Evolutionary conservation across 2,888 invertebrate genomes (phyloP).

Genomic region (Nemotelus pantherinus): DNA sequence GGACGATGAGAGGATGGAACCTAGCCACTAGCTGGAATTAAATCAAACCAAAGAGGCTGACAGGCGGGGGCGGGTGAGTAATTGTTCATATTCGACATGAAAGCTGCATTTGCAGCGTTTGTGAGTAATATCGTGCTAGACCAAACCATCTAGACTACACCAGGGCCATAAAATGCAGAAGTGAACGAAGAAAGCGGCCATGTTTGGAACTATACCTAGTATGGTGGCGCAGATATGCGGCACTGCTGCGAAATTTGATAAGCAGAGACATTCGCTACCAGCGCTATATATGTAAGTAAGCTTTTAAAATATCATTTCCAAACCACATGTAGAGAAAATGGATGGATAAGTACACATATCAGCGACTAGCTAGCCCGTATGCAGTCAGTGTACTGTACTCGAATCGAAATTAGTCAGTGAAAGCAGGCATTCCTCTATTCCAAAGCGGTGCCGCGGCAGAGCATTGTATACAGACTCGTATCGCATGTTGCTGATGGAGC

Average conservation of each 20-base stretch:
- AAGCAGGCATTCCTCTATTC: conserved; percentile 7
- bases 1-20: too few relatives aligned
- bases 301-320: conserved; percentile 18
- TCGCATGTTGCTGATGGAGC: not conserved
- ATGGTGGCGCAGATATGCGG: conserved; percentile 4
- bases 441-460: not conserved
- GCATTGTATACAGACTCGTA: not conserved
- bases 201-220: conserved; percentile 12
- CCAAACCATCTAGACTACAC: too few relatives aligned
- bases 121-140: too few relatives aligned
- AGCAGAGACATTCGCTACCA: conserved; percentile 15
- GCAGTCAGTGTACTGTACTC: not conserved
- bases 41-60: too few relatives aligned
- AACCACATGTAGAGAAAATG: conserved; percentile 24
- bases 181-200: not conserved
- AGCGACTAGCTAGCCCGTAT: not conserved
- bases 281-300: not conserved
- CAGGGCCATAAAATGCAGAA: conserved; percentile 21
- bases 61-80: too few relatives aligned
- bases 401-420: not conserved
- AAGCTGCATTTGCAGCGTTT: too few relatives aligned
- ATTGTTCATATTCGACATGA: too few relatives aligned
- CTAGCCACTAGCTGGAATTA: too few relatives aligned
- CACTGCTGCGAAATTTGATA: conserved; percentile 30
- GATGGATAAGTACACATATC: not conserved